phyloP scores from a whole-genome alignment of 1,140 invertebrate genomes.

The Mylabris phalerata region DNA sequence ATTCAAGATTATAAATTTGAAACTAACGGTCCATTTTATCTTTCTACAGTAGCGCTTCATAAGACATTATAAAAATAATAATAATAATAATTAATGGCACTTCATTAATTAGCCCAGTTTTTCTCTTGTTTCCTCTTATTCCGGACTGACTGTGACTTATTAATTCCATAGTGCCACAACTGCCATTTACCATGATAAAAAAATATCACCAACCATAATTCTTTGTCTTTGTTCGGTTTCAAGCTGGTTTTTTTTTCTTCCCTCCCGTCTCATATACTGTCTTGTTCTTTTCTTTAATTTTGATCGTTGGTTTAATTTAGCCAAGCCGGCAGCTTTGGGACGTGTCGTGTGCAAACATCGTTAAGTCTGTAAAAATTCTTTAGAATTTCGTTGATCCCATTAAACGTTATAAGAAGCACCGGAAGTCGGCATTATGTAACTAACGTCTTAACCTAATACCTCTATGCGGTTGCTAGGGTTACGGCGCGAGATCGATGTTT shows the following conservation, averaged over 20 bases:
- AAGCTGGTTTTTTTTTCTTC: too few relatives aligned
- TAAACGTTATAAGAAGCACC: slow-evolving; percentile 15
- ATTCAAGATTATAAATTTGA: background rate
- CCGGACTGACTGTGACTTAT: too few relatives aligned
- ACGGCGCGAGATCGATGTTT: slow-evolving; percentile 27
- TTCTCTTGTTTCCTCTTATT: too few relatives aligned
- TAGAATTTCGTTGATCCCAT: slow-evolving; percentile 15
- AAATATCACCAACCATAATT: too few relatives aligned
- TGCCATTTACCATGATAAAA: too few relatives aligned
- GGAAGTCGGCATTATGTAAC: slow-evolving; percentile 27
- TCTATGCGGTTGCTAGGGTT: slow-evolving; percentile 25
- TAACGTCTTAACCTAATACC: slow-evolving; percentile 27
- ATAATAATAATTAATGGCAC: slow-evolving; percentile 13
- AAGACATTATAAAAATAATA: slow-evolving; percentile 6
- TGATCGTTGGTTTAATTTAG: background rate
- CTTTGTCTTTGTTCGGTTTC: too few relatives aligned
- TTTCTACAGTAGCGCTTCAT: slow-evolving; percentile 8
- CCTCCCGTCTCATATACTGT: too few relatives aligned
- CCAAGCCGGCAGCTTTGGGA: slow-evolving; percentile 2
- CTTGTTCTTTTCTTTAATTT: slow-evolving; percentile 4
- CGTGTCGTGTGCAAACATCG: slow-evolving; percentile 15
- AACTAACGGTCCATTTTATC: slow-evolving; percentile 12
- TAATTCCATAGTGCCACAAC: too few relatives aligned
- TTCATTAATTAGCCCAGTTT: slow-evolving; percentile 4
- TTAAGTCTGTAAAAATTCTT: slow-evolving; percentile 14